Base-by-base conservation (phyloP, 2,797 vertebrate genomes). In the Aphelocoma californica region DNA sequence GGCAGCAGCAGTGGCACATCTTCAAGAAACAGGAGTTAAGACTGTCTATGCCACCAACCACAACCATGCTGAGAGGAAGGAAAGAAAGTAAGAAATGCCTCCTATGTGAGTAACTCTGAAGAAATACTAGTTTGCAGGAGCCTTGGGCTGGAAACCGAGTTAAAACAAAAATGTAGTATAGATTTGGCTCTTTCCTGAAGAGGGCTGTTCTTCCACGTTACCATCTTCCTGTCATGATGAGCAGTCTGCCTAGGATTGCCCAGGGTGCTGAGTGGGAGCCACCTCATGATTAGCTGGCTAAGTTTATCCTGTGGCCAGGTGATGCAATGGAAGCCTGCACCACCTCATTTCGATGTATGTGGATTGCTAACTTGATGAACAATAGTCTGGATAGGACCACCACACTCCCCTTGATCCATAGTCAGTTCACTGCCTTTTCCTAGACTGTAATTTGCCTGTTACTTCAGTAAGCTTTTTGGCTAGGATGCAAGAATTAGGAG, bases 291-390 rank as follows among this genome's bases (percentile, higher is more conserved):
- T 57, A 74, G 21, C 38, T 51, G 62, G 25, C 38, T 32, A 3
- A 51, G 8, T 58, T 74, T 56, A 28, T 60, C 57, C 28, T 38
- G 47, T 6, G 5, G 31, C 56, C 61, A 24, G 50, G 69, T 38
- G 24, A 5, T 10, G 14, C 61, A 70, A 45, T 11, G 29, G 16
- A 53, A 61, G 26, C 34, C 34, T 65, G 65, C 50, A 25, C 34
- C 23, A 32, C 51, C 50, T 60, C 7, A 2, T 47, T 62, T 72
- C 6, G 7, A 2, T 21, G 12, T 18, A 8, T 0, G 1, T 34
- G 28, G 31, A 26, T 71, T 2, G 1, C 24, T 28, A 38, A 21
- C 36, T 31, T 0, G 0, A 14, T 23, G 31, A 58, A 25, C n/a
- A 24, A 1, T 4, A 42, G 25, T 31, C 40, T 56, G 10, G 9